A percentile compares a stretch with the other conserved stretches of the same genome.
Evolutionary conservation across 1,140 invertebrate genomes (phyloP).

Genomic region (Saccostrea cuccullata): DNA sequence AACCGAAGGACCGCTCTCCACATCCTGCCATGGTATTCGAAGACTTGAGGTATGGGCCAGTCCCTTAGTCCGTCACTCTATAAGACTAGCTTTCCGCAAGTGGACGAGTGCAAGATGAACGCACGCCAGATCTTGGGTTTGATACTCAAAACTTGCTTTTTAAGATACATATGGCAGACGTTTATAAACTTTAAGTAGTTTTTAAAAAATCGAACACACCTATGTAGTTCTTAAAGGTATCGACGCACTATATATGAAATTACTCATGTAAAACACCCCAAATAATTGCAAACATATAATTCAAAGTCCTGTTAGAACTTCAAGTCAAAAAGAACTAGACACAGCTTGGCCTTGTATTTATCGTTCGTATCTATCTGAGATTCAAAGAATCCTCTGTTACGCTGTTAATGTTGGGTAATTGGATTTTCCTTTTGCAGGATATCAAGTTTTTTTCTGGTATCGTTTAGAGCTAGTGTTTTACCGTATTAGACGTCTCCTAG

Average conservation of each 20-base stretch:
- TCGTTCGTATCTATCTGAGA: background rate
- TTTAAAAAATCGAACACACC: no score
- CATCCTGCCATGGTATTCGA: no score
- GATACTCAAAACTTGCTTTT: no score
- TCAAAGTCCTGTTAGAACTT: background rate
- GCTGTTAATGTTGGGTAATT: background rate
- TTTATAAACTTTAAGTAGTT: no score
- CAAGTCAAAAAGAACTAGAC: background rate
- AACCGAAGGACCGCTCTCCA: no score
- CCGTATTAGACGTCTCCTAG: background rate
- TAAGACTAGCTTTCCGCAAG: no score
- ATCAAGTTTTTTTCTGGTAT: background rate
- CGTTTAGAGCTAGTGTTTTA: background rate
- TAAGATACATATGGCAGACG: no score
- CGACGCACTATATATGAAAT: background rate
- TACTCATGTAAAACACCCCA: background rate
- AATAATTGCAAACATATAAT: background rate
- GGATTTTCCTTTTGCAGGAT: conserved; percentile 14
- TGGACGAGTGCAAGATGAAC: no score
- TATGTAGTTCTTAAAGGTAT: no score
- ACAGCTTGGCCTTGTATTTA: background rate
- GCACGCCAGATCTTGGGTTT: no score
- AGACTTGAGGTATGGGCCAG: no score
- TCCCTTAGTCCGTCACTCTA: no score
- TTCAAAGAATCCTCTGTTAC: conserved; percentile 11